Evolutionary conservation across 2,113 vertebrate species (phyloP).

Genomic region (Laticauda laticaudata): DNA sequence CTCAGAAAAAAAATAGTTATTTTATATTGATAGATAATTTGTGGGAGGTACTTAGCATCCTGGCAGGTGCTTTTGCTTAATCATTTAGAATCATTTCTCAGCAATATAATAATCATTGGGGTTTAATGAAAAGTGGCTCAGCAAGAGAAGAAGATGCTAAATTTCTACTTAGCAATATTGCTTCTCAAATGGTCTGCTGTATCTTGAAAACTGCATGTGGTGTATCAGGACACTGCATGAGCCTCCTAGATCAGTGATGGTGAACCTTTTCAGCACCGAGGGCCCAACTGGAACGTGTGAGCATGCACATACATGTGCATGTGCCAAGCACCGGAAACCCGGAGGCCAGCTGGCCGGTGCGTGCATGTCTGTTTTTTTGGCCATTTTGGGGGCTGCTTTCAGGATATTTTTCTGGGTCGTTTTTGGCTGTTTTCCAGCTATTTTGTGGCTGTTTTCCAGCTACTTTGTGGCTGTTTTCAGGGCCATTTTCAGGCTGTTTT

Average conservation of each 20-base stretch:
- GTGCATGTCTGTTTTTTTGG: too few relatives aligned
- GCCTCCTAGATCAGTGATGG: neutral
- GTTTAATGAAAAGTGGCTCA: neutral
- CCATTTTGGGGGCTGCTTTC: too few relatives aligned
- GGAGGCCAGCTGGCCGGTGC: too few relatives aligned
- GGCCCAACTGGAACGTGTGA: too few relatives aligned
- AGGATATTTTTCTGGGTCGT: too few relatives aligned
- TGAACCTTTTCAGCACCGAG: too few relatives aligned
- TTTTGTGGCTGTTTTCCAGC: too few relatives aligned
- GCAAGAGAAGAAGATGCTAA: neutral
- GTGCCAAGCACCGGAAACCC: too few relatives aligned
- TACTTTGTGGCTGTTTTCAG: too few relatives aligned
- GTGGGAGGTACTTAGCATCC: neutral
- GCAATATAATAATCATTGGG: neutral
- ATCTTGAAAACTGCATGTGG: neutral
- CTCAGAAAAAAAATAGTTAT: neutral
- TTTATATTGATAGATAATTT: neutral
- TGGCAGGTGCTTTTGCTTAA: neutral
- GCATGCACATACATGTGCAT: too few relatives aligned
- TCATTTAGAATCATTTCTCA: neutral
- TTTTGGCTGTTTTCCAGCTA: too few relatives aligned
- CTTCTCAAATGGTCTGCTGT: neutral
- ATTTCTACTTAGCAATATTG: neutral
- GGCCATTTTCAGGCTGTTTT: too few relatives aligned
- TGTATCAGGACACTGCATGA: neutral